Conservation (phyloP, 2,113 vertebrate species). For the Chionomys nivalis region DNA sequence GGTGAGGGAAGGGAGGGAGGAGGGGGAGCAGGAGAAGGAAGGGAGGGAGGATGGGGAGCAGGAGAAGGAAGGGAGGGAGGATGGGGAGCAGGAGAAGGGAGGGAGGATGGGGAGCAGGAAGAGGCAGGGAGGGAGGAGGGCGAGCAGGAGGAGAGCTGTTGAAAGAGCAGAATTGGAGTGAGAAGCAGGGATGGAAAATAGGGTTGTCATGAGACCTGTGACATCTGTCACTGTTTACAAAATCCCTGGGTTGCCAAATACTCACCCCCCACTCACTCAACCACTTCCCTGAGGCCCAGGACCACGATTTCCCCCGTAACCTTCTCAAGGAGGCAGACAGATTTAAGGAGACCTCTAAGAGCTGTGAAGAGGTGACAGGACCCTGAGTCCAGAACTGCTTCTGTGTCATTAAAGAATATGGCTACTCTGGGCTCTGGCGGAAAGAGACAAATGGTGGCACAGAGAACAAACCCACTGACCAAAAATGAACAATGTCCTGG, state of each 20-base stretch:
- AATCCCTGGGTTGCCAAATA: fast-evolving
- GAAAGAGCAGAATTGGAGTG: neutral
- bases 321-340: neutral
- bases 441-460: neutral
- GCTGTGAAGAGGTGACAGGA: neutral
- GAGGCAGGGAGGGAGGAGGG: neutral
- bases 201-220: fast-evolving
- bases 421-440: fast-evolving
- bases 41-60: too few relatives aligned
- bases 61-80: neutral
- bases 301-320: neutral
- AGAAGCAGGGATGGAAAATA: neutral
- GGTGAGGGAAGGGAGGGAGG: neutral
- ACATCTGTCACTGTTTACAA: neutral
- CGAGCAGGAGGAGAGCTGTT: too few relatives aligned
- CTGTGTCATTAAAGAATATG: neutral
- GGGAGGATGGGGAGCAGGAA: neutral
- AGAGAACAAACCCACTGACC: neutral
- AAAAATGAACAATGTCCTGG: fast-evolving
- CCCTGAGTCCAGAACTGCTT: neutral
- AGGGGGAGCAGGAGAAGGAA: neutral
- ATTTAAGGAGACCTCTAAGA: neutral
- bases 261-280: neutral
- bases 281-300: neutral
- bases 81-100: too few relatives aligned